Evolutionary conservation across 2,888 invertebrate species (phyloP), one percentile per base, ranked within the genome.

Genomic region (Colletes collaris): DNA sequence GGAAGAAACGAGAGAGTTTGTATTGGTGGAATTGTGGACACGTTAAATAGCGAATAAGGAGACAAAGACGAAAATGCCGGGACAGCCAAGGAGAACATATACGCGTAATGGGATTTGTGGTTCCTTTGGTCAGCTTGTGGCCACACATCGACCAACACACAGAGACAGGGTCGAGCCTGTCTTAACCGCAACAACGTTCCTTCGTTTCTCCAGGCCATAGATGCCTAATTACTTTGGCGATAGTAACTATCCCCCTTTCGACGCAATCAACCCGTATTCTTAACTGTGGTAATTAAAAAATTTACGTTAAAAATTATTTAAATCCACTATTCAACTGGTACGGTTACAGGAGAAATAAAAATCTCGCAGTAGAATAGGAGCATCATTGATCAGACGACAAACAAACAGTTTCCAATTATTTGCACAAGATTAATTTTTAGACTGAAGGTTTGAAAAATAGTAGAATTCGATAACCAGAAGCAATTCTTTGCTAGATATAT

Each of bases 91-190:
- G 64, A 70, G 79, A 76, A 72, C 67, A 56, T 70, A 76, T 78
- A 72, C 75, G 79, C 64, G 70, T 83, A 85, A 87, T 84, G 81
- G 81, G 87, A 88, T 89, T 84, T 82, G 87, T 72, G 88, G 88
- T 83, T 79, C 55, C 65, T 59, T 65, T 71, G 87, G 85, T 67
- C 82, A 83, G 83, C 69, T 68, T 83, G 84, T 79, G 87, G 88
- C 84, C 78, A 83, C 83, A 52, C 56, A 58, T 40, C 65, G 65
- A 65, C 80, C 86, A 40, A 76, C 76, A 52, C 73, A 65, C 73
- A 84, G 75, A 53, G 74, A 78, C 79, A 75, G 49, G 27, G 37
- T 55, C 67, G 69, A 55, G 60, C 73, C 70, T 66, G 68, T 50
- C 77, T 74, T 37, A 72, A 79, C 81, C 81, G 65, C 79, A 62